Conservation (phyloP, 2,888 invertebrate species). For the Imbricaverruca yamaguchii region DNA sequence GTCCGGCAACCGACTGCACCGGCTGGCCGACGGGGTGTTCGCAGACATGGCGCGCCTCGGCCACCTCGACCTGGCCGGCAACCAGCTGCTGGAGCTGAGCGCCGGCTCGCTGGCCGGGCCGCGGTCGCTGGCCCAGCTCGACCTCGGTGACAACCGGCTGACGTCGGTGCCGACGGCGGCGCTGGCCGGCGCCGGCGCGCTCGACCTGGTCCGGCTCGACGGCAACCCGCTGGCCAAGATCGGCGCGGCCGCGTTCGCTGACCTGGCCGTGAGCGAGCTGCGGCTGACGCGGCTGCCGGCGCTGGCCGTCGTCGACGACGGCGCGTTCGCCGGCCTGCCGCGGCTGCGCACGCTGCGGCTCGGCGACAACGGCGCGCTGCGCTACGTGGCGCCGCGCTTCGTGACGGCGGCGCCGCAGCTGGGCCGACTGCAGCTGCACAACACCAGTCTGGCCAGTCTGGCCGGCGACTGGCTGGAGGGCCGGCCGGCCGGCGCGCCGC, state of each 20-base stretch:
- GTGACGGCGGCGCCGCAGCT: conserved; percentile 41
- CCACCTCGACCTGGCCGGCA: conserved; percentile 37
- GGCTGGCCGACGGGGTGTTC: conserved; percentile 37
- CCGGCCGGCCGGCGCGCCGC: background rate
- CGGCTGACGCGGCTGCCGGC: conserved; percentile 40
- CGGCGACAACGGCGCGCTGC: conserved; percentile 41
- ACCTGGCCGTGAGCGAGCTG: conserved; percentile 38
- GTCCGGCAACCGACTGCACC: conserved; percentile 39
- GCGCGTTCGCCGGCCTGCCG: conserved; percentile 42
- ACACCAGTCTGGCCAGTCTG: conserved; percentile 42
- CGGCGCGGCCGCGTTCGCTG: conserved; percentile 35
- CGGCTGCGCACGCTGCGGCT: conserved; percentile 39
- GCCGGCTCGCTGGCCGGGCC: conserved; percentile 39
- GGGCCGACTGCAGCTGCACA: conserved; percentile 40
- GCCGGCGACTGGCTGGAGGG: conserved; percentile 38
- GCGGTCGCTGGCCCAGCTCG: conserved; percentile 34
- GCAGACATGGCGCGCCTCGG: conserved; percentile 36
- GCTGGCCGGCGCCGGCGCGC: conserved; percentile 27
- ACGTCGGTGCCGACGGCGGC: conserved; percentile 32
- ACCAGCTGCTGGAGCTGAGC: conserved; percentile 38
- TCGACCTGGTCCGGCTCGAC: conserved; percentile 27
- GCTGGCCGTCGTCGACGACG: conserved; percentile 40
- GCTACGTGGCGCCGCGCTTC: conserved; percentile 42
- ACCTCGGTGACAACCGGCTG: conserved; percentile 34
- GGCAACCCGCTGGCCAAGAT: conserved; percentile 32